A percentile compares a stretch with the other conserved stretches of the same genome.
phyloP scores from a whole-genome alignment of 2,888 invertebrate genomes.

The Trachelus tabidus region DNA sequence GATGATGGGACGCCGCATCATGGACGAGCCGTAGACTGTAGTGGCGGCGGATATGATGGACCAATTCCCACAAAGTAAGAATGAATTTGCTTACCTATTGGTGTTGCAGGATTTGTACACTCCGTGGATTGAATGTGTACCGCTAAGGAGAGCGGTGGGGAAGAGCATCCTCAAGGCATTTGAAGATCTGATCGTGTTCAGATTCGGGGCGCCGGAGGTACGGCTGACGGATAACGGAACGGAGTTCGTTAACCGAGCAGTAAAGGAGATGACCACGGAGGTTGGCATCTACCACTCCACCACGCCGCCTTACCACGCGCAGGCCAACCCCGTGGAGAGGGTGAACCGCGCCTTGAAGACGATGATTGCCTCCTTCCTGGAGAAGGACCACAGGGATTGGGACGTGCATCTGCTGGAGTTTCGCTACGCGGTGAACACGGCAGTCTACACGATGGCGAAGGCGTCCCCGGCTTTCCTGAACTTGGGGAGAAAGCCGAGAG shows the following conservation, averaged over 20 bases:
- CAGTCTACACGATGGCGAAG: too few relatives aligned
- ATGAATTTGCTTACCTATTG: slow-evolving; percentile 24
- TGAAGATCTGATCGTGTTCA: slow-evolving; percentile 26
- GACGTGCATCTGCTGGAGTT: slow-evolving; percentile 17
- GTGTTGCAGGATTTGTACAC: slow-evolving; percentile 36
- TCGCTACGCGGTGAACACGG: too few relatives aligned
- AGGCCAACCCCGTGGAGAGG: slow-evolving; percentile 33
- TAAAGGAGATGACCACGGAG: too few relatives aligned
- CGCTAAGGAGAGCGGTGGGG: slow-evolving; percentile 29
- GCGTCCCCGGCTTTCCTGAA: too few relatives aligned
- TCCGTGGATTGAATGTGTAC: slow-evolving; percentile 26
- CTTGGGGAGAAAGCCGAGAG: too few relatives aligned
- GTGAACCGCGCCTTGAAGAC: slow-evolving; percentile 30
- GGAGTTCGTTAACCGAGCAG: slow-evolving; percentile 27
- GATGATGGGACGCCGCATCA: too few relatives aligned
- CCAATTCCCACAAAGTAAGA: slow-evolving; percentile 17
- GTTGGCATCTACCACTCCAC: too few relatives aligned
- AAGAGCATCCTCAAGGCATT: slow-evolving; percentile 19
- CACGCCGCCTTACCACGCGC: slow-evolving; percentile 19
- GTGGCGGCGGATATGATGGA: slow-evolving; percentile 19
- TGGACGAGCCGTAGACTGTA: slow-evolving; percentile 22
- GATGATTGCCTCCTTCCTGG: slow-evolving; percentile 17
- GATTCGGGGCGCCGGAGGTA: slow-evolving; percentile 30
- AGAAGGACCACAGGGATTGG: slow-evolving; percentile 30
- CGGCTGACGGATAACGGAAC: slow-evolving; percentile 37